Evolutionary conservation across 2,113 vertebrate genomes (phyloP).

Genomic region (Typhlomys cinereus): DNA sequence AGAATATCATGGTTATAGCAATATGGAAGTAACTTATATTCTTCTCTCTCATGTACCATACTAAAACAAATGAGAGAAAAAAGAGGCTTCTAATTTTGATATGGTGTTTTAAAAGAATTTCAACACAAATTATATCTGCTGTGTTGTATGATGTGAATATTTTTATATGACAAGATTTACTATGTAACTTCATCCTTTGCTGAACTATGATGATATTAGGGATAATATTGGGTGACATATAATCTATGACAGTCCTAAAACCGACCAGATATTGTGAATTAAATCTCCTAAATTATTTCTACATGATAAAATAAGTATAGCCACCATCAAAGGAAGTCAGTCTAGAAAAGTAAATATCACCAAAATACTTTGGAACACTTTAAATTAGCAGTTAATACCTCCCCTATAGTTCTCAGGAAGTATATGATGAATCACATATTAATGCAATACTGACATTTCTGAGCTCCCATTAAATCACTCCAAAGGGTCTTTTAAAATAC

Average conservation of each 20-base stretch:
- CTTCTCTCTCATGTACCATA: not conserved
- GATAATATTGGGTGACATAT: conserved; percentile 25
- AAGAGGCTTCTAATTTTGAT: not conserved
- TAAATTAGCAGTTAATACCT: not conserved
- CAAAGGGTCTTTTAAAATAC: not conserved
- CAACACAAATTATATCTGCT: not conserved
- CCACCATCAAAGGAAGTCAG: conserved; percentile 31
- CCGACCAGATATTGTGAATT: conserved; percentile 13
- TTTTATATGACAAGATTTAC: not conserved
- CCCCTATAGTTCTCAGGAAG: not conserved
- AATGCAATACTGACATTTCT: not conserved
- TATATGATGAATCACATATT: not conserved
- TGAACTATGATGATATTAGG: not conserved
- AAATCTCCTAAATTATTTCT: not conserved
- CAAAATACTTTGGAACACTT: conserved; percentile 42
- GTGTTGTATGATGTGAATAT: not conserved
- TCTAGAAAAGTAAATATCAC: conserved; percentile 34
- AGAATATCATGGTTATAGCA: not conserved
- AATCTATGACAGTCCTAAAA: conserved; percentile 35
- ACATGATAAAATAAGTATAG: conserved; percentile 17
- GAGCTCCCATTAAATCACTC: not conserved
- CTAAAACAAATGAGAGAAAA: not conserved
- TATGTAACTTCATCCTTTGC: conserved; percentile 39
- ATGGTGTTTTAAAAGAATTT: not conserved
- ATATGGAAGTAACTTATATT: not conserved